Evolutionary conservation across 1,140 invertebrate genomes (phyloP), one percentile per base, ranked within the genome.

Genomic region (Matsumurasca onukii): DNA sequence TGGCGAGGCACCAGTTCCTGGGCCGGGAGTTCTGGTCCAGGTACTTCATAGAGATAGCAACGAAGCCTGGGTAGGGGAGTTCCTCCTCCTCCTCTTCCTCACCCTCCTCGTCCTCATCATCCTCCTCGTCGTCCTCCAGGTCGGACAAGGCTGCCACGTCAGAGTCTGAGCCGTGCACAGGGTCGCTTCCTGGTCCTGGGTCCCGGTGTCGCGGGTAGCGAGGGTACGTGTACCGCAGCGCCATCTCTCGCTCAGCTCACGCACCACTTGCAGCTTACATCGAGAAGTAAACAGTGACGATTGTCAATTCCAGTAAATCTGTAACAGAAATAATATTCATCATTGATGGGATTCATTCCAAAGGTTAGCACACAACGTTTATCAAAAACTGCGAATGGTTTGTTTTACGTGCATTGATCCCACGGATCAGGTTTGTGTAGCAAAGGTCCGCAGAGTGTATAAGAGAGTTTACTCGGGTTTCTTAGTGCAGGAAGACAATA

Each of bases 1-100:
- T 90, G 73, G 87, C 89, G 72, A 99, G 86, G 82, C 95, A 98
- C 91, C 91, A 94, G 80, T 89, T 93, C 77, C 96, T 86, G 31
- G 94, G 90, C 66, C 87, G 82, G 68, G 93, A 92, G 45, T 85
- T 90, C 79, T 99, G 97, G 30, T 91, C 89, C 69, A 99, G 83
- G 76, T 93, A 95, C 73, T 88, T 86, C 68, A 98, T 81, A 45
- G 90, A 87, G 52, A 93, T 83, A 31, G 91, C 88, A 20, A 90
- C 88, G 79, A 97, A 97, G 51, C 93, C 93, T 15, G 94, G 93
- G 80, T 92, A 98, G 12, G 92, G 92, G 52, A 95, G 82, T 69
- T 90, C 84, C 39, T 77, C 74, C 34, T 74, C 74, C 15, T 71
- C 76, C 20, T 71, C 69, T 1, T 61, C 61, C 31, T 70, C 72